A percentile compares a stretch with the other conserved stretches of the same genome.
Evolutionary conservation across 2,113 vertebrate species (phyloP).

Genomic region (Megaptera novaeangliae): DNA sequence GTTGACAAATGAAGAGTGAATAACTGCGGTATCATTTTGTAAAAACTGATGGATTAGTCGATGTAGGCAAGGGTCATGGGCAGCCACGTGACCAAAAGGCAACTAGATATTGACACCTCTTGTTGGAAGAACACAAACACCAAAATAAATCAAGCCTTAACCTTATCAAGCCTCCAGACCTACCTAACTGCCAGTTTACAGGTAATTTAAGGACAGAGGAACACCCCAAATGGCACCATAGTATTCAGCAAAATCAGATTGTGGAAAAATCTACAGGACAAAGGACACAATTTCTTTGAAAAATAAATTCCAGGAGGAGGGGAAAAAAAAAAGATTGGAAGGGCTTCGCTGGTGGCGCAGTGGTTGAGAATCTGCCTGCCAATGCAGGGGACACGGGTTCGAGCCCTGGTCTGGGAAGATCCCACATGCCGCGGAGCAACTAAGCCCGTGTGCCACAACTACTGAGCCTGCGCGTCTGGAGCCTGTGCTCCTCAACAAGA

Average conservation of each 20-base stretch:
- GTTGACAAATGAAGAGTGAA: background rate
- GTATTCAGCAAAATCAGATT: background rate
- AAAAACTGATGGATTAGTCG: background rate
- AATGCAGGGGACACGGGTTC: no score
- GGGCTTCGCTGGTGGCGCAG: no score
- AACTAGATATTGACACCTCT: background rate
- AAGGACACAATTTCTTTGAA: background rate
- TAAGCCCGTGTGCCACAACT: no score
- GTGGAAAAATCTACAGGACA: background rate
- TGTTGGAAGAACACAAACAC: background rate
- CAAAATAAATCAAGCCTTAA: constrained; percentile 13
- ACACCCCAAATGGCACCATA: background rate
- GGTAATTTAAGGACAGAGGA: background rate
- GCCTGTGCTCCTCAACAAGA: no score
- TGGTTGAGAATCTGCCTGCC: no score
- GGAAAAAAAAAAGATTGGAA: background rate
- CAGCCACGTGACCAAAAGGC: background rate
- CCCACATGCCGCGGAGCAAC: no score
- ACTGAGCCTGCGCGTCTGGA: no score
- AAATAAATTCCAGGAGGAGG: background rate
- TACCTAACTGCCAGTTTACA: background rate
- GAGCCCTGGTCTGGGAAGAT: no score
- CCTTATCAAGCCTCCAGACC: background rate
- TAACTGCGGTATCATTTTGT: background rate
- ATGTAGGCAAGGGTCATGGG: background rate